Percentiles rank a stretch among this genome's conserved stretches.
These are phyloP conservation scores for Lophochroa leadbeateri DNA, from an alignment of 2,113 vertebrate species.

Conservation along the genomic window DNA sequence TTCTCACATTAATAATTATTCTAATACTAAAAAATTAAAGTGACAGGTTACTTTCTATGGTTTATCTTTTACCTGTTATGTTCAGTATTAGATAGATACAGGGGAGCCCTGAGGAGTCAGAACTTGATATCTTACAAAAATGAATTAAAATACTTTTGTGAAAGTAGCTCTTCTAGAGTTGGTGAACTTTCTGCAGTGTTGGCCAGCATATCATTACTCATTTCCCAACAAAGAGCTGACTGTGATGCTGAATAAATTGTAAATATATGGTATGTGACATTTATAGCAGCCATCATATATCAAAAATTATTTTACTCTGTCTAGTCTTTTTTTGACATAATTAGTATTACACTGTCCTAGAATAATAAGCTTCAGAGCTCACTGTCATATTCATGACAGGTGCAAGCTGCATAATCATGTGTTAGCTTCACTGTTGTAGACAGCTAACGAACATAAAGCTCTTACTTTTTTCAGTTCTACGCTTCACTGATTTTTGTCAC, in stretches of 20 bases:
- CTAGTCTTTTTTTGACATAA: slow-evolving; percentile 72
- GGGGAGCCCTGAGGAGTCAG: background rate
- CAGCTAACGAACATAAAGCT: slow-evolving; percentile 71
- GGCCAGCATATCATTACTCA: slow-evolving; percentile 43
- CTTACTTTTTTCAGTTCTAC: slow-evolving; percentile 62
- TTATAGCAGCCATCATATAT: slow-evolving; percentile 60
- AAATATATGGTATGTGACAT: slow-evolving; percentile 59
- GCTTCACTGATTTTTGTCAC: slow-evolving; percentile 74
- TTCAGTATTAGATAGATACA: background rate
- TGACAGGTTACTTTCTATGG: background rate
- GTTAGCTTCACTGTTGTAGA: slow-evolving; percentile 70
- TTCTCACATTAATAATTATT: slow-evolving; percentile 6
- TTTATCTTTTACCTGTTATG: background rate
- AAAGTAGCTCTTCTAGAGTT: slow-evolving; percentile 4
- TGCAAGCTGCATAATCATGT: slow-evolving; percentile 72
- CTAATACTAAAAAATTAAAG: background rate
- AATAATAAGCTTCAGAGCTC: slow-evolving; percentile 73
- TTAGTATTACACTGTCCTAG: slow-evolving; percentile 71
- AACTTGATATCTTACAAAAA: background rate
- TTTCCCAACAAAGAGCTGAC: slow-evolving; percentile 38
- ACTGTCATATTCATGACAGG: slow-evolving; percentile 67
- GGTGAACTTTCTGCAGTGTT: slow-evolving; percentile 39
- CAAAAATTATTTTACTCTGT: slow-evolving; percentile 67
- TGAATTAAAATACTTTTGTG: slow-evolving; percentile 6
- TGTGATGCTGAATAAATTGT: slow-evolving; percentile 38